Conservation (phyloP, 2,113 vertebrate species). For the Toxostoma redivivum region DNA sequence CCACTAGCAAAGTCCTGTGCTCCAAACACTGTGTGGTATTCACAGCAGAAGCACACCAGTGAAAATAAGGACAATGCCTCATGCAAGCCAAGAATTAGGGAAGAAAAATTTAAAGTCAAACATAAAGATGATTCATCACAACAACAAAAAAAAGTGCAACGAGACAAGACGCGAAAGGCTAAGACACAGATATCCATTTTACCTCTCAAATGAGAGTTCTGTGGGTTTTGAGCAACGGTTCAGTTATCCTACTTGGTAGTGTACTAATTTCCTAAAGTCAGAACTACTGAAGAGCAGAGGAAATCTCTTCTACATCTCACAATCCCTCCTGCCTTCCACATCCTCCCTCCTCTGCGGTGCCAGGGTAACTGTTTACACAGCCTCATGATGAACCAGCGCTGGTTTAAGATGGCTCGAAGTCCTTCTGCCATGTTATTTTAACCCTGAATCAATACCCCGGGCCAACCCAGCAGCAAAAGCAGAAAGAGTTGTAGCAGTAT, state of each 20-base stretch:
- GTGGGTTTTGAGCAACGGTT: background rate
- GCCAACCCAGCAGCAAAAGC: background rate
- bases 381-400: background rate
- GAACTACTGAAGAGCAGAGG: background rate
- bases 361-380: slow-evolving; percentile 42
- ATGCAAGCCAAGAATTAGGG: background rate
- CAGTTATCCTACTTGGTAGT: background rate
- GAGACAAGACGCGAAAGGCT: background rate
- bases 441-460: background rate
- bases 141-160: background rate
- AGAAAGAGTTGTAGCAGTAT: background rate
- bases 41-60: background rate
- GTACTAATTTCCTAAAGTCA: background rate
- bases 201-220: background rate
- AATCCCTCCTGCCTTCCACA: background rate
- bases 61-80: background rate
- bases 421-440: background rate
- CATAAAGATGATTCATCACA: background rate
- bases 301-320: background rate
- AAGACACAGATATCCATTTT: background rate
- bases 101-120: background rate
- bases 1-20: background rate
- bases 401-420: background rate
- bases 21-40: background rate
- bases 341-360: background rate